A percentile compares a stretch with the other conserved stretches of the same genome.
phyloP scores from a whole-genome alignment of 2,797 vertebrate genomes.

The Sebastes taczanowskii region DNA sequence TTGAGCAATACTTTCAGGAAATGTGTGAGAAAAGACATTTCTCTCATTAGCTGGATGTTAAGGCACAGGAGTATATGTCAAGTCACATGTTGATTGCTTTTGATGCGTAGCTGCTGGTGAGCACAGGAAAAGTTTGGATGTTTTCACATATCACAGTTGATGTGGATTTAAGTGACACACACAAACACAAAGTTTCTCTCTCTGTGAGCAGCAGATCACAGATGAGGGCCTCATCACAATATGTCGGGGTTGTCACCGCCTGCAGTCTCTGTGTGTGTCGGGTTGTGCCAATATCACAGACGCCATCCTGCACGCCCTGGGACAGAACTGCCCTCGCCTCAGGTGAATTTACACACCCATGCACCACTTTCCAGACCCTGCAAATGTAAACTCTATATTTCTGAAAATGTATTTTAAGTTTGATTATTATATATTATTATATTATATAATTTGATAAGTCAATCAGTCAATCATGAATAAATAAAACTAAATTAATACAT shows the following conservation, averaged over 20 bases:
- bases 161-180: not conserved
- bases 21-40: not conserved
- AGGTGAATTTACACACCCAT: conserved; percentile 79
- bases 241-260: conserved; percentile 95
- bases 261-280: conserved; percentile 96
- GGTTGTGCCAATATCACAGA: conserved; percentile 98
- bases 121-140: not conserved
- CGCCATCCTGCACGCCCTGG: conserved; percentile 94
- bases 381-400: not conserved
- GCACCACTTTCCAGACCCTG: not conserved
- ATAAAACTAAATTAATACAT: too few relatives aligned
- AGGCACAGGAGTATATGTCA: not conserved
- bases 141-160: conserved; percentile 10
- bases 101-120: not conserved
- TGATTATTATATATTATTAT: too few relatives aligned
- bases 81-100: not conserved
- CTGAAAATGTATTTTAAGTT: too few relatives aligned
- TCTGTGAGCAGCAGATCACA: conserved; percentile 92
- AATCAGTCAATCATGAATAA: too few relatives aligned
- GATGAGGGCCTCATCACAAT: conserved; percentile 98
- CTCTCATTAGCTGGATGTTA: not conserved
- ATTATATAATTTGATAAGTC: too few relatives aligned
- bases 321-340: conserved; percentile 96
- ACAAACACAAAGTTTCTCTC: conserved; percentile 9
- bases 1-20: not conserved